Base-by-base conservation (phyloP, 2,888 invertebrate genomes). In the Andrena bucephala region DNA sequence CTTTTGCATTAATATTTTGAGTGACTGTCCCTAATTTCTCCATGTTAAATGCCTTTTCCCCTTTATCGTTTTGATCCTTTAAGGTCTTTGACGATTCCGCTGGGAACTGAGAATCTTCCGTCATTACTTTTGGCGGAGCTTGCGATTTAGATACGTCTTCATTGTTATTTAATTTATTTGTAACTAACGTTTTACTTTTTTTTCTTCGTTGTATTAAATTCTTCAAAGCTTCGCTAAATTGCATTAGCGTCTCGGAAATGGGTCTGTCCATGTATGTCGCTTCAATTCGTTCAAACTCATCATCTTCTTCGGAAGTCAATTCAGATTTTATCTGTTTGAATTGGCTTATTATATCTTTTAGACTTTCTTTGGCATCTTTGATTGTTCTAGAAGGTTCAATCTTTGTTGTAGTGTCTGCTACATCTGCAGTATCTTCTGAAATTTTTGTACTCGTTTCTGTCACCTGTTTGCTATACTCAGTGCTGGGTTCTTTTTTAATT, bases 281-380 rank as follows among this genome's bases (percentile, higher is more conserved):
- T 33, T 89, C 90, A n/a, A 94, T 92, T 33, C 92, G 89, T 72
- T 92, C 92, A 27, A 92, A 91, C 31, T 89, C 86, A 77, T 91
- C 90, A 74, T 92, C 90, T 73, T 92, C 92, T 65, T 92, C 92
- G 0, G 91, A 89, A 27, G 90, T 90, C 36, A 94, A 80, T 88
- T 94, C 93, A 54, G 83, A 89, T 84, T 91, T 92, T 20, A 94
- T 83, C 57, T 92, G 89, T 31, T 92, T 92, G 71, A 94, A 93
- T 57, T 94, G 92, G 80, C 90, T 89, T 75, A 94, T 92, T 80
- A 94, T 94, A 77, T 93, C 92, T 77, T 89, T 93, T 0, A 94
- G 83, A 78, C 88, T 93, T 80, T 92, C 90, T 76, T 91, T 93
- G 8, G 92, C 91, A 77, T 92, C 91, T 81, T 88, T 89, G 13